Evolutionary conservation across 35 echinoderm and acorn worm genomes (phyloP).

Genomic region (Hemicentrotus pulcherrimus): DNA sequence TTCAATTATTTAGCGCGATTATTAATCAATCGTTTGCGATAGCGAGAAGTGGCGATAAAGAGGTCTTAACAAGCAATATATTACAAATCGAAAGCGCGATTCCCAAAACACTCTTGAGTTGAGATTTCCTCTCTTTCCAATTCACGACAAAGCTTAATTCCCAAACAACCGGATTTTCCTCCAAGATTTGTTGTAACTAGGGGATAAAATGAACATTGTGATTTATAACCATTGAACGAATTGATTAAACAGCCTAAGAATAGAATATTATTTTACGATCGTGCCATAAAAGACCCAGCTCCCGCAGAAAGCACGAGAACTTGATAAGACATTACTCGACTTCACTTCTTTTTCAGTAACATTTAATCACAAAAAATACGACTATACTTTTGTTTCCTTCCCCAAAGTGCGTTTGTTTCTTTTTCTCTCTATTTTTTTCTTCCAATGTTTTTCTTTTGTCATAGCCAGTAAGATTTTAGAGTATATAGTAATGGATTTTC

Average conservation of each 20-base stretch:
- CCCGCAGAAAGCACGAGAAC: too few species aligned
- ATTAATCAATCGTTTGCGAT: slow-evolving; percentile 13
- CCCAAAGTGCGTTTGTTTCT: too few species aligned
- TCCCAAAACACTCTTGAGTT: background rate
- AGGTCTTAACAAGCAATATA: background rate
- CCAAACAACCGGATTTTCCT: background rate
- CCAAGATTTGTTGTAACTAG: background rate
- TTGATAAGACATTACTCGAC: too few species aligned
- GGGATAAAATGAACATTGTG: background rate
- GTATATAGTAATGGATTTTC: too few species aligned
- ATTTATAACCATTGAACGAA: background rate
- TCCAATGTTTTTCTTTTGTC: too few species aligned
- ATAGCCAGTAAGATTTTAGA: too few species aligned
- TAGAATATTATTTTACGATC: background rate
- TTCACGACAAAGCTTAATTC: background rate
- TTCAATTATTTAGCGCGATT: background rate
- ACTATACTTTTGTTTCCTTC: too few species aligned
- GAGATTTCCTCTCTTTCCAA: background rate
- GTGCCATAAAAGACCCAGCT: background rate
- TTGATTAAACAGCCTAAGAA: background rate
- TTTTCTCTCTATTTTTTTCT: too few species aligned
- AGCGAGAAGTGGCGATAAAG: background rate
- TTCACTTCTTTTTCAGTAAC: too few species aligned
- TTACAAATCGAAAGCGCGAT: background rate
- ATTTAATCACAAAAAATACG: too few species aligned